These are phyloP conservation scores for Platysteira castanea DNA, from an alignment of 2,113 vertebrate species.

Conservation along the genomic window DNA sequence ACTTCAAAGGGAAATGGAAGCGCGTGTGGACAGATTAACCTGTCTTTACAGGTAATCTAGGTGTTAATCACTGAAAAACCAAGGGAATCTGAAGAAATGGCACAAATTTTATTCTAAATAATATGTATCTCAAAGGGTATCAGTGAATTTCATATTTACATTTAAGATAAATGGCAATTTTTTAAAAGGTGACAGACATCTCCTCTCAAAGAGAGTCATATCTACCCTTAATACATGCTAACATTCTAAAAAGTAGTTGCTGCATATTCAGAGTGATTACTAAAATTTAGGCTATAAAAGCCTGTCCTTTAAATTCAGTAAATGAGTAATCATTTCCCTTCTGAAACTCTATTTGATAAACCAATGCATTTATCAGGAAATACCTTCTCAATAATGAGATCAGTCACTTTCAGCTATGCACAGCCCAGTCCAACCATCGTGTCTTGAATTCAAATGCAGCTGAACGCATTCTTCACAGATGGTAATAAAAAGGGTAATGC, in stretches of 20 bases:
- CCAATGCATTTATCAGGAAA: neutral
- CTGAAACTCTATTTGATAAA: neutral
- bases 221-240: neutral
- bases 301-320: neutral
- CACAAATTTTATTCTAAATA: neutral
- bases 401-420: neutral
- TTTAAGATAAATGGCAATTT: fast-evolving
- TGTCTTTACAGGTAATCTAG: neutral
- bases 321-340: neutral
- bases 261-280: neutral
- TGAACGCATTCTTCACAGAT: neutral
- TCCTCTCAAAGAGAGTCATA: neutral
- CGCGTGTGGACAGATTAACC: neutral
- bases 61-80: neutral
- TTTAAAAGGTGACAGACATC: neutral
- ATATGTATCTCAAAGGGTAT: neutral
- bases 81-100: neutral
- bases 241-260: neutral
- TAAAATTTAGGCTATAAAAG: neutral
- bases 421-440: neutral
- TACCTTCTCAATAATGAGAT: neutral
- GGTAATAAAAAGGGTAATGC: neutral
- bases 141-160: neutral
- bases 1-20: neutral
- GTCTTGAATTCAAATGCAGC: neutral